Evolutionary conservation across 2,888 invertebrate genomes (phyloP).

Genomic region (Orthosia gracilis): DNA sequence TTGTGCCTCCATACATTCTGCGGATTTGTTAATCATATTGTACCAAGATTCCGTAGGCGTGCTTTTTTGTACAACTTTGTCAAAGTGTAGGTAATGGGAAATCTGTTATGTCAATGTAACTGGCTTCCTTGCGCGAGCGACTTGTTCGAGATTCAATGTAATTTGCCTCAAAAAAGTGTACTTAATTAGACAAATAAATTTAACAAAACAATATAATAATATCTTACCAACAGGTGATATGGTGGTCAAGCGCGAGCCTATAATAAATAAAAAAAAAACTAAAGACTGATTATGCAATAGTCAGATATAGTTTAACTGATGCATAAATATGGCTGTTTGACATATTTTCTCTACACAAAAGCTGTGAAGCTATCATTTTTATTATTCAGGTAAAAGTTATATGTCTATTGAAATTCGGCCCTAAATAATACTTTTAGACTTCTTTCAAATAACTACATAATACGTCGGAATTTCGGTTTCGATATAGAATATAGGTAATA

Average conservation of each 20-base stretch:
- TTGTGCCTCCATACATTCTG: conserved; percentile 38
- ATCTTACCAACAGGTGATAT: no score
- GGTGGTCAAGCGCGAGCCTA: no score
- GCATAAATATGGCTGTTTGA: no score
- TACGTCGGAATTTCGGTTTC: background rate
- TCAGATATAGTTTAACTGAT: no score
- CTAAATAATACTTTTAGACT: background rate
- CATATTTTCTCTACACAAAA: no score
- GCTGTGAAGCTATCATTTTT: background rate
- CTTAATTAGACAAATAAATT: no score
- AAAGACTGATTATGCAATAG: no score
- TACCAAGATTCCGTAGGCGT: conserved; percentile 32
- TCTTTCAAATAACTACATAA: background rate
- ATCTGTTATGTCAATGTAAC: background rate
- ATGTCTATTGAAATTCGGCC: background rate
- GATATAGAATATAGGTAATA: background rate
- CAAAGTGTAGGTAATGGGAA: conserved; percentile 9
- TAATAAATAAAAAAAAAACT: no score
- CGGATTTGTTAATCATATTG: conserved; percentile 59
- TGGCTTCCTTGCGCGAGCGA: background rate
- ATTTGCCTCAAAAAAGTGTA: background rate
- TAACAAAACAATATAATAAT: no score
- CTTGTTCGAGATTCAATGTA: background rate
- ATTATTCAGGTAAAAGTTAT: background rate
- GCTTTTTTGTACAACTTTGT: conserved; percentile 23